Evolutionary conservation across 2,113 vertebrate species (phyloP).

Genomic region (Phycodurus eques): DNA sequence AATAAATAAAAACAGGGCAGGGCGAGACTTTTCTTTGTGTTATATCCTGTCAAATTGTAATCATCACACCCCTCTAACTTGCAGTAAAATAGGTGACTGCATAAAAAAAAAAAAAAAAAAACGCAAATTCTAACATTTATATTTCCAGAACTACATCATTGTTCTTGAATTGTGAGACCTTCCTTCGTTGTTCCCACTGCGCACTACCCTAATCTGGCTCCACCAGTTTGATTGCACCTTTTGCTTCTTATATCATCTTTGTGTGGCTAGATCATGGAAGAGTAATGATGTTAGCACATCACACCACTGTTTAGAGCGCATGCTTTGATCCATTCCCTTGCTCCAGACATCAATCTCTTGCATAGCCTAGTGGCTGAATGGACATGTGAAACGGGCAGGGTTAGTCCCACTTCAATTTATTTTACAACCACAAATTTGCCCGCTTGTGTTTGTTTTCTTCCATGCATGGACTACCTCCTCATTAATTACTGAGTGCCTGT

Average conservation of each 20-base stretch:
- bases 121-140: not conserved
- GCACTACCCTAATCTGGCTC: not conserved
- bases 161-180: not conserved
- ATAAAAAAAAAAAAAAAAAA: no score
- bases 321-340: constrained; percentile 22
- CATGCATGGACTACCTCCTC: constrained; percentile 34
- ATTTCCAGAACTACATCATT: not conserved
- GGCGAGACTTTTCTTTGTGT: not conserved
- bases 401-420: constrained; percentile 1
- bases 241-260: constrained; percentile 21
- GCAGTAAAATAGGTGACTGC: not conserved
- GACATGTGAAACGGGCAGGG: not conserved
- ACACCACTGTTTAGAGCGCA: constrained; percentile 27
- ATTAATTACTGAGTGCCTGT: constrained; percentile 22
- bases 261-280: constrained; percentile 31
- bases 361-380: not conserved
- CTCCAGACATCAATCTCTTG: not conserved
- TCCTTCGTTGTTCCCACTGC: not conserved
- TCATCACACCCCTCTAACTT: not conserved
- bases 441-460: not conserved
- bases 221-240: constrained; percentile 8
- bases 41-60: not conserved
- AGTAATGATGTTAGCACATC: constrained; percentile 35
- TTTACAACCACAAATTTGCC: constrained; percentile 1
- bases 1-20: no score